These are phyloP conservation scores for Cathartes aura DNA, from an alignment of 2,113 vertebrate species.

Conservation along the genomic window DNA sequence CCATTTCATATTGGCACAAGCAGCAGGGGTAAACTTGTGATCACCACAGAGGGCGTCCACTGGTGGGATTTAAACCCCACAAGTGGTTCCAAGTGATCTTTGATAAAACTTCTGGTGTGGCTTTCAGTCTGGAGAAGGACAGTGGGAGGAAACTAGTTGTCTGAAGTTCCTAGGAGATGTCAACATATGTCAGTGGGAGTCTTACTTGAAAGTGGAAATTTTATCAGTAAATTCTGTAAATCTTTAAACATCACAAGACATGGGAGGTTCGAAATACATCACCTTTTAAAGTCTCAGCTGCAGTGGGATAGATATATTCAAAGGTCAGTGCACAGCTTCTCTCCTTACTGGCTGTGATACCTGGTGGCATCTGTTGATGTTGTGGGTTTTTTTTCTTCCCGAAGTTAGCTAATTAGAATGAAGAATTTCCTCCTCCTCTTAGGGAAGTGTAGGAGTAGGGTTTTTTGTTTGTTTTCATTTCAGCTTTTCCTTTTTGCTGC, in stretches of 20 bases:
- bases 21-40: background rate
- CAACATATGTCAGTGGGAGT: background rate
- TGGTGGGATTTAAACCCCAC: background rate
- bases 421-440: background rate
- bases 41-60: background rate
- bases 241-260: background rate
- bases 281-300: background rate
- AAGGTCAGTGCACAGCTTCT: background rate
- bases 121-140: background rate
- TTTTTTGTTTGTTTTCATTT: background rate
- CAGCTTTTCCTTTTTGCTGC: background rate
- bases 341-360: background rate
- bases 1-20: background rate
- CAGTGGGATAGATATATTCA: background rate
- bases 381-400: background rate
- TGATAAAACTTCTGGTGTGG: background rate
- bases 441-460: background rate
- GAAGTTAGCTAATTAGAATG: background rate
- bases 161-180: background rate
- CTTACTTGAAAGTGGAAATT: background rate
- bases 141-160: background rate
- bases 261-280: background rate
- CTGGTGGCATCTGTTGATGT: background rate
- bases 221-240: background rate
- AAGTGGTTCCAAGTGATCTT: background rate